Conservation (phyloP, 2,888 invertebrate genomes). For the Rhimphoctona megacephalus region DNA sequence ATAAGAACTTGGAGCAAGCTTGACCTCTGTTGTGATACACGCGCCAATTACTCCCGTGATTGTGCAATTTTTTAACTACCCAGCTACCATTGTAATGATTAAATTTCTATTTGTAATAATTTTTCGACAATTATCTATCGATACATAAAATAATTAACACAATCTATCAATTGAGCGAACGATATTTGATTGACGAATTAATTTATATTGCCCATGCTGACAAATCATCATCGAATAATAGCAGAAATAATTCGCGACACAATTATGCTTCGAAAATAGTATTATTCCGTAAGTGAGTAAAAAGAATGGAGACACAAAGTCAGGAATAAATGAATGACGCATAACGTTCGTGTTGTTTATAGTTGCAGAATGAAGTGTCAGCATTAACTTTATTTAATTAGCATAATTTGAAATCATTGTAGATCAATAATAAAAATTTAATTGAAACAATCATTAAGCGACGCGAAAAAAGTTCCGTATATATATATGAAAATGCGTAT, state of each 20-base stretch:
- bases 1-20: constrained; percentile 3
- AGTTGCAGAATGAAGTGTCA: neutral
- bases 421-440: neutral
- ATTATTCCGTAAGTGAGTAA: neutral
- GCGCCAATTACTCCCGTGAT: constrained; percentile 17
- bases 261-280: neutral
- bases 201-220: neutral
- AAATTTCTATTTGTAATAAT: neutral
- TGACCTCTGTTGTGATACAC: constrained; percentile 14
- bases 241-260: neutral
- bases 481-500: neutral
- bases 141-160: neutral
- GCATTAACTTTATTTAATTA: neutral
- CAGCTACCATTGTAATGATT: neutral
- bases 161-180: neutral
- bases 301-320: neutral
- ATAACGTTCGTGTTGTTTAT: neutral
- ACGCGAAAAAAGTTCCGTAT: neutral
- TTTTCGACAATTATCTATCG: neutral
- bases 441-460: neutral
- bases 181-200: neutral
- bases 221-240: neutral
- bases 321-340: neutral
- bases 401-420: neutral
- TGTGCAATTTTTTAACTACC: neutral